Conservation (phyloP, 2,113 vertebrate genomes). For the Plestiodon gilberti region DNA sequence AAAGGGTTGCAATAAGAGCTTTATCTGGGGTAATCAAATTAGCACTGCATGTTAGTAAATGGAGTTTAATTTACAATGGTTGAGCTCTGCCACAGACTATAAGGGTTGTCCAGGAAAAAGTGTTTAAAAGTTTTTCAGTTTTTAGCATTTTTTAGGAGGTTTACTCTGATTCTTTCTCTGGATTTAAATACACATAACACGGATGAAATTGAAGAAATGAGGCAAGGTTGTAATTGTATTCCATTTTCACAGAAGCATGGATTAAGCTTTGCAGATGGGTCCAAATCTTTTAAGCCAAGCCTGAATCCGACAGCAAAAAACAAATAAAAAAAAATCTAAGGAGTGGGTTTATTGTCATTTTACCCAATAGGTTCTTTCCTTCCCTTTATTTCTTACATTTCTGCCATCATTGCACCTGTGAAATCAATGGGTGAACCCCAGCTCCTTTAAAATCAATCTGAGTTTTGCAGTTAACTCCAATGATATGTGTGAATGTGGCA, state of each 20-base stretch:
- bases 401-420: neutral
- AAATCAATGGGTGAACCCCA: neutral
- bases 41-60: conserved; percentile 74
- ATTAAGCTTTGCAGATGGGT: conserved; percentile 40
- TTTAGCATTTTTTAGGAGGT: conserved; percentile 47
- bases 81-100: conserved; percentile 60
- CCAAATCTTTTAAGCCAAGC: conserved; percentile 42
- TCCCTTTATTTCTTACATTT: neutral
- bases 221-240: conserved; percentile 46
- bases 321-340: neutral
- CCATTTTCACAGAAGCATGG: conserved; percentile 30
- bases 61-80: conserved; percentile 65
- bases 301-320: neutral
- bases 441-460: neutral
- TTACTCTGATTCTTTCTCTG: conserved; percentile 32
- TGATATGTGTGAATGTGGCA: neutral
- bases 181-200: conserved; percentile 15
- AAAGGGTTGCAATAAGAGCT: conserved; percentile 67
- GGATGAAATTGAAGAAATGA: conserved; percentile 58
- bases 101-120: conserved; percentile 36
- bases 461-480: neutral
- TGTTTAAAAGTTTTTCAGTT: conserved; percentile 56
- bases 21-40: conserved; percentile 76
- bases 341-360: conserved; percentile 35
- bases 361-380: conserved; percentile 17